Evolutionary conservation across 2,113 vertebrate species (phyloP).

Genomic region (Sceloporus undulatus): DNA sequence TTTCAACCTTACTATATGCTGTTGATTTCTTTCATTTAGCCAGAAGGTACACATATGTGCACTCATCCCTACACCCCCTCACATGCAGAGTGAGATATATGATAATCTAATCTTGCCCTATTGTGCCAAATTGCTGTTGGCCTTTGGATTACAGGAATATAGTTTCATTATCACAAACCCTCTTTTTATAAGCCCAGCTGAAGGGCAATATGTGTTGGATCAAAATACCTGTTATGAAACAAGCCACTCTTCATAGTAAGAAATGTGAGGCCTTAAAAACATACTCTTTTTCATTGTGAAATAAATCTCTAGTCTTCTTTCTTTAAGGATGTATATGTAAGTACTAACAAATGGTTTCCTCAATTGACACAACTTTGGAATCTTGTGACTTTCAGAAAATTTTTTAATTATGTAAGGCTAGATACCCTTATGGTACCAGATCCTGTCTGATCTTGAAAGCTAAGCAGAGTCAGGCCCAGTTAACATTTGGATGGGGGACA

Average conservation of each 20-base stretch:
- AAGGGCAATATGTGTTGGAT: neutral
- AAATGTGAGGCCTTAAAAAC: neutral
- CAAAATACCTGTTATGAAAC: neutral
- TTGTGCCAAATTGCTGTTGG: slow-evolving; percentile 8
- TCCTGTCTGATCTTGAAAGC: no score
- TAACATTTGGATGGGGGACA: no score
- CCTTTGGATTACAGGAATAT: neutral
- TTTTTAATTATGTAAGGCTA: neutral
- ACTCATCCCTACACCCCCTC: no score
- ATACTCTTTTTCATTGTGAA: neutral
- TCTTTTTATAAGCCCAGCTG: neutral
- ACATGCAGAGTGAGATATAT: neutral
- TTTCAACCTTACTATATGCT: neutral
- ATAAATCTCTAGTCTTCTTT: neutral
- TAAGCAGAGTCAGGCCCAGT: no score
- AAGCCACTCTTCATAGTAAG: neutral
- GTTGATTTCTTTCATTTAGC: neutral
- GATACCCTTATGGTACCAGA: no score
- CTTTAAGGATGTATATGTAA: neutral
- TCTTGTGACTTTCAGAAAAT: neutral
- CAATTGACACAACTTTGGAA: neutral
- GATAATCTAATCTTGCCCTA: neutral
- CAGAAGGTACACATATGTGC: no score
- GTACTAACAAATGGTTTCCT: neutral
- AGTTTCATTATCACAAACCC: neutral